Evolutionary conservation across 2,113 vertebrate genomes (phyloP).

Genomic region (Petromus typicus): DNA sequence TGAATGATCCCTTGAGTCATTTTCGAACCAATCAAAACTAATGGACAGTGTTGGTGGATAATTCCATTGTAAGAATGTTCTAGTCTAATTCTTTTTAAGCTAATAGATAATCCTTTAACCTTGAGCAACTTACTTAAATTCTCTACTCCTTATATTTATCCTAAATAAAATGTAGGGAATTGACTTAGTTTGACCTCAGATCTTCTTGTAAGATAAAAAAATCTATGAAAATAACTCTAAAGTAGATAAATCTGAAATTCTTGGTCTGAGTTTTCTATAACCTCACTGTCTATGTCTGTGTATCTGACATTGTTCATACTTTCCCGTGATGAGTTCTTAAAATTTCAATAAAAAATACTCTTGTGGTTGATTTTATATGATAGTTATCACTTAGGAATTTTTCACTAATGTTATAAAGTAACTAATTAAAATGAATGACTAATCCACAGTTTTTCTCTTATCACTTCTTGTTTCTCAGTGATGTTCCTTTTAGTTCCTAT

Average conservation of each 20-base stretch:
- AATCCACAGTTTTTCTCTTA: neutral
- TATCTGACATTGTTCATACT: conserved; percentile 76
- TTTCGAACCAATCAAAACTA: conserved; percentile 27
- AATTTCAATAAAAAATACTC: conserved; percentile 68
- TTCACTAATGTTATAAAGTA: conserved; percentile 67
- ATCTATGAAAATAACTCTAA: neutral
- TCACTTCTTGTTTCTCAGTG: conserved; percentile 33
- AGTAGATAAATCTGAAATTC: conserved; percentile 25
- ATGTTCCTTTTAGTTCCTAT: conserved; percentile 44
- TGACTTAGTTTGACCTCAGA: neutral
- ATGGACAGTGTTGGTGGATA: neutral
- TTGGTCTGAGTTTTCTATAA: conserved; percentile 67
- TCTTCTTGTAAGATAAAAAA: conserved; percentile 11
- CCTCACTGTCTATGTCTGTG: conserved; percentile 53
- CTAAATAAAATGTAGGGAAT: conserved; percentile 38
- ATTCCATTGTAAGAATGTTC: neutral
- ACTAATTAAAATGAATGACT: conserved; percentile 64
- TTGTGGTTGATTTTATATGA: conserved; percentile 52
- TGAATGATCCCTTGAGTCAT: neutral
- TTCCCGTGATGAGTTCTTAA: conserved; percentile 62
- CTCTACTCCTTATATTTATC: neutral
- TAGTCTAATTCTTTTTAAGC: conserved; percentile 42
- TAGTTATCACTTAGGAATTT: conserved; percentile 43
- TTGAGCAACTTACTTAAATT: neutral
- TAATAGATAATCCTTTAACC: neutral